phyloP scores from a whole-genome alignment of 1,140 invertebrate species.

The Sitodiplosis mosellana region DNA sequence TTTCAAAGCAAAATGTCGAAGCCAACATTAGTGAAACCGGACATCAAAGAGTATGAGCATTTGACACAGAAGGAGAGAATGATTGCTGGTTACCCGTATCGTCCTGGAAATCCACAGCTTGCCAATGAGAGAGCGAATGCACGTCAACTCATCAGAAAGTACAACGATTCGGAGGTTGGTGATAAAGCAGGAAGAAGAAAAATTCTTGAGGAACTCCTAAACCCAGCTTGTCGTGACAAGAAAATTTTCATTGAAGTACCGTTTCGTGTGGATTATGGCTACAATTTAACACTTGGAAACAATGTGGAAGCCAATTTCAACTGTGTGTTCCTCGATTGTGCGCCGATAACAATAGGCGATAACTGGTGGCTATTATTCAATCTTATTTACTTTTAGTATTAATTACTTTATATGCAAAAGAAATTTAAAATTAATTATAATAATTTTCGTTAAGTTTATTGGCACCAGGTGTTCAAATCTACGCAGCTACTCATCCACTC shows the following conservation, averaged over 20 bases:
- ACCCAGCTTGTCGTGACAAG: background rate
- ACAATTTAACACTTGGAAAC: background rate
- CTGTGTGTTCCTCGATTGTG: background rate
- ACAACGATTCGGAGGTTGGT: background rate
- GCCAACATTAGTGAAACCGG: background rate
- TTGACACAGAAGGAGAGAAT: background rate
- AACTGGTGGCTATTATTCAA: no score
- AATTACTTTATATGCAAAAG: no score
- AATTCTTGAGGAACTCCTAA: background rate
- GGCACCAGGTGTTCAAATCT: background rate
- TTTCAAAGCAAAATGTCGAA: no score
- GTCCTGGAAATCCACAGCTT: background rate
- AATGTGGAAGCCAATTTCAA: background rate
- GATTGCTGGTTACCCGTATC: background rate
- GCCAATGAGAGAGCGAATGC: background rate
- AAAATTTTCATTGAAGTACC: background rate
- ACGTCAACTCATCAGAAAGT: background rate
- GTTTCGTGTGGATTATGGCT: background rate
- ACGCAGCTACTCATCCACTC: background rate
- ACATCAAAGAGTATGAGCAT: background rate
- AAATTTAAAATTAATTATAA: no score
- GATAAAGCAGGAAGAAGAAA: background rate
- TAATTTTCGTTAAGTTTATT: no score
- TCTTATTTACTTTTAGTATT: no score
- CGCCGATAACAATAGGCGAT: background rate